Evolutionary conservation across 2,797 vertebrate genomes (phyloP).

Genomic region (Bradypodion pumilum): DNA sequence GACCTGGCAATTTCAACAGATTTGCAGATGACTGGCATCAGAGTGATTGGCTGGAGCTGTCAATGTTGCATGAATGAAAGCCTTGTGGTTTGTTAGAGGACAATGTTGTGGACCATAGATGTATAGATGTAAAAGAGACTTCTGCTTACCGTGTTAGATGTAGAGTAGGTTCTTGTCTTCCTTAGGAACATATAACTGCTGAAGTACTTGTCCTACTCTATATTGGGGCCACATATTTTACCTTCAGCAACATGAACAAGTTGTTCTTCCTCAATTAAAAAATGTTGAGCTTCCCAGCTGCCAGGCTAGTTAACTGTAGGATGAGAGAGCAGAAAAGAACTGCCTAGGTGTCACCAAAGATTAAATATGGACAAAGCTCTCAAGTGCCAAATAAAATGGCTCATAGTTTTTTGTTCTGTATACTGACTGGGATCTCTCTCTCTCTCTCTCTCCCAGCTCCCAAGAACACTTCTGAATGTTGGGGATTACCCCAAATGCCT

Average conservation of each 20-base stretch:
- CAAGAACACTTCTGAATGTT: constrained; percentile 12
- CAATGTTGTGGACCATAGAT: background rate
- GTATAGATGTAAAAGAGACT: background rate
- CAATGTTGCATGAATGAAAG: background rate
- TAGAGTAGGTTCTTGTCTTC: background rate
- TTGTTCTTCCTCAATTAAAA: background rate
- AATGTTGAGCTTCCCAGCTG: background rate
- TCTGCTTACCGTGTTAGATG: background rate
- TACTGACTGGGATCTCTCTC: no score
- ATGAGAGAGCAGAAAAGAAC: background rate
- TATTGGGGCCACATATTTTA: background rate
- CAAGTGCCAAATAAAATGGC: background rate
- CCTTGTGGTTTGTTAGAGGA: background rate
- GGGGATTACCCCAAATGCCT: constrained; percentile 39
- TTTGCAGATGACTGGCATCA: background rate
- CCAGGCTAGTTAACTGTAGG: background rate
- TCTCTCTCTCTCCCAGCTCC: no score
- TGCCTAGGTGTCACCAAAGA: background rate
- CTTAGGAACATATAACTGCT: background rate
- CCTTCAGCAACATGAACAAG: background rate
- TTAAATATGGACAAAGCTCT: background rate
- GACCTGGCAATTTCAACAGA: background rate
- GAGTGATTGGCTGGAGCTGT: background rate
- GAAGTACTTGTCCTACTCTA: no score
- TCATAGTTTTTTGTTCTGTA: background rate